Evolutionary conservation across 2,797 vertebrate species (phyloP).

Genomic region (Falco berigora): DNA sequence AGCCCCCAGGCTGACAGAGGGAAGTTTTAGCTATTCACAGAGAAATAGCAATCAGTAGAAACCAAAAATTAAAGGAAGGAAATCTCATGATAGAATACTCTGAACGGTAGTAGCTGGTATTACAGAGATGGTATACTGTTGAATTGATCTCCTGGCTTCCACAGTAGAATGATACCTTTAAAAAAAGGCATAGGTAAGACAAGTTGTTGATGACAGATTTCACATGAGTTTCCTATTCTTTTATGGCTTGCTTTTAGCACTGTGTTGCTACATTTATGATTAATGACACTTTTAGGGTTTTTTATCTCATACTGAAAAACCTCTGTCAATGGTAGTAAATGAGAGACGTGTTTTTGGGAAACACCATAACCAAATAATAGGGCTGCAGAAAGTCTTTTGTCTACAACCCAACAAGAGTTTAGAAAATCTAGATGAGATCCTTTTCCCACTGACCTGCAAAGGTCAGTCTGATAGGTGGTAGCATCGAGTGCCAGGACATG

Average conservation of each 20-base stretch:
- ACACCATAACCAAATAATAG: background rate
- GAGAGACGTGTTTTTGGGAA: background rate
- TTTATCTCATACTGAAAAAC: background rate
- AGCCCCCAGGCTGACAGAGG: background rate
- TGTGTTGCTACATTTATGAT: background rate
- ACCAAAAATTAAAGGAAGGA: background rate
- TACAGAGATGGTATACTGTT: background rate
- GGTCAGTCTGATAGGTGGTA: background rate
- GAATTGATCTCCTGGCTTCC: background rate
- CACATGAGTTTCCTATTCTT: background rate
- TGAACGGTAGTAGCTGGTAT: background rate
- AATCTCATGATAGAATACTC: background rate
- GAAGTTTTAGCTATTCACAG: background rate
- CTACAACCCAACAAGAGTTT: background rate
- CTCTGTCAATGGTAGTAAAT: background rate
- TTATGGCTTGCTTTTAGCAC: background rate
- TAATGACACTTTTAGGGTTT: background rate
- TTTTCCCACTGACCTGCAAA: background rate
- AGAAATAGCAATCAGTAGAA: background rate
- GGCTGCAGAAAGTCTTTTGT: background rate
- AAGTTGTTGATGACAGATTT: background rate
- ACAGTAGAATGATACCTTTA: background rate
- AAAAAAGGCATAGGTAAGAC: background rate
- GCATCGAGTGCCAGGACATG: background rate
- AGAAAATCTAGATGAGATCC: background rate